Percentiles rank a stretch among this genome's conserved stretches.
Conservation (phyloP, 2,797 vertebrate genomes). For the Girardinus metallicus region DNA sequence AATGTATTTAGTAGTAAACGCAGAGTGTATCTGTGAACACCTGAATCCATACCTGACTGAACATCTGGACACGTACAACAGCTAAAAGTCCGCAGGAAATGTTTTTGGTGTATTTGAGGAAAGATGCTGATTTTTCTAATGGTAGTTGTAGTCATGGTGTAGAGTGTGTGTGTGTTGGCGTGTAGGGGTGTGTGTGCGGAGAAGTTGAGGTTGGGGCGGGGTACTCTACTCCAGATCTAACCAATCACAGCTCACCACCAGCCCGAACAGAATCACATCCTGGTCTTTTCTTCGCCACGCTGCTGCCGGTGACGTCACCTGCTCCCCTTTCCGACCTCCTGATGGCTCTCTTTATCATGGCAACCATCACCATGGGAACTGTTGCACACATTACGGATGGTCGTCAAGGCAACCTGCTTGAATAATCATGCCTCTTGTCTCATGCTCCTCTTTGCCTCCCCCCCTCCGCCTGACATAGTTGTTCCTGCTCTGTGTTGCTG, state of each 20-base stretch:
- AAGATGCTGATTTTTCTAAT: background rate
- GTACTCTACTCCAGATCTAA: constrained; percentile 22
- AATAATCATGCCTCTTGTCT: constrained; percentile 55
- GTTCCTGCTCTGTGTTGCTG: constrained; percentile 34
- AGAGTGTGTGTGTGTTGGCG: background rate
- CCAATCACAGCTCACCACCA: background rate
- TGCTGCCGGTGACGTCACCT: constrained; percentile 35
- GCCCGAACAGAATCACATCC: constrained; percentile 7
- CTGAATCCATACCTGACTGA: background rate
- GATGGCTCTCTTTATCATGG: constrained; percentile 49
- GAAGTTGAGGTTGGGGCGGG: background rate
- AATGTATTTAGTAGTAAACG: background rate
- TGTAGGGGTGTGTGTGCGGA: background rate
- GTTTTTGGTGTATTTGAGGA: background rate
- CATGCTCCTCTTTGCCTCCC: constrained; percentile 32
- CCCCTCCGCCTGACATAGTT: constrained; percentile 49
- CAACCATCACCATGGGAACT: constrained; percentile 82
- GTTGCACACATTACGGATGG: constrained; percentile 75
- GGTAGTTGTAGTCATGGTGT: background rate
- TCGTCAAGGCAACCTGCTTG: constrained; percentile 79
- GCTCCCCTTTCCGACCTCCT: constrained; percentile 48
- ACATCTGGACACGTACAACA: background rate
- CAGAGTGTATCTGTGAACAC: background rate
- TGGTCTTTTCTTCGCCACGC: background rate
- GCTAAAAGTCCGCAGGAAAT: background rate